These are phyloP conservation scores for Acanthopagrus latus DNA, from an alignment of 2,797 vertebrate genomes.

Conservation along the genomic window DNA sequence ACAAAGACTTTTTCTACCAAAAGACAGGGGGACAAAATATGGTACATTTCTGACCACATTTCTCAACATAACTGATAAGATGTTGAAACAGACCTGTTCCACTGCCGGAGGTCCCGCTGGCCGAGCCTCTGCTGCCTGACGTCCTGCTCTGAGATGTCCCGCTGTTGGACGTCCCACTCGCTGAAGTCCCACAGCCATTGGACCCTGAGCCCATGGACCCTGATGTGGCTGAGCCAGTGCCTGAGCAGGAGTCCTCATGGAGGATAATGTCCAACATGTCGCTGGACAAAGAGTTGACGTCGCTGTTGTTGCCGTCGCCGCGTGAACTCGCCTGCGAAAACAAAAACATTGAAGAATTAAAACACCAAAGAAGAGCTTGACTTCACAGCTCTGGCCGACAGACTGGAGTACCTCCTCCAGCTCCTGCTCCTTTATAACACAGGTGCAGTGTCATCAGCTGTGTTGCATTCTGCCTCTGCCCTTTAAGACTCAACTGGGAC, in stretches of 20 bases:
- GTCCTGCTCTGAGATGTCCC: slow-evolving; percentile 82
- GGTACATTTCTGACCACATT: not conserved
- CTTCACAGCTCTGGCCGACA: not conserved
- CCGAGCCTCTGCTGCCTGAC: slow-evolving; percentile 82
- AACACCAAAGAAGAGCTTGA: slow-evolving; percentile 7
- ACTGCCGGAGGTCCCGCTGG: slow-evolving; percentile 68
- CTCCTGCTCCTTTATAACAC: slow-evolving; percentile 8
- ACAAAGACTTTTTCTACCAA: not conserved
- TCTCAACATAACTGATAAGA: not conserved
- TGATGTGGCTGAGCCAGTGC: slow-evolving; percentile 90
- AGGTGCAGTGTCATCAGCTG: not conserved
- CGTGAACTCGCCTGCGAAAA: slow-evolving; percentile 76
- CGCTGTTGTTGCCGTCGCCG: slow-evolving; percentile 87
- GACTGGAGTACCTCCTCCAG: slow-evolving; percentile 18
- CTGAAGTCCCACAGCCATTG: slow-evolving; percentile 87
- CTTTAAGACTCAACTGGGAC: slow-evolving; percentile 18
- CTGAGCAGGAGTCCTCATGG: slow-evolving; percentile 90
- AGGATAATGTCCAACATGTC: slow-evolving; percentile 92
- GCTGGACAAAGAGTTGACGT: slow-evolving; percentile 89
- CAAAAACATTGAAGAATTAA: slow-evolving; percentile 18
- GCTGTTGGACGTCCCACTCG: slow-evolving; percentile 85
- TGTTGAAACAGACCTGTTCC: slow-evolving; percentile 69
- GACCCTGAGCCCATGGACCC: slow-evolving; percentile 91
- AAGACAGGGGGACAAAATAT: not conserved
- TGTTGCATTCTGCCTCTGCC: slow-evolving; percentile 5